Conservation (phyloP, 1,140 invertebrate species). For the Melipona quadrifasciata region DNA sequence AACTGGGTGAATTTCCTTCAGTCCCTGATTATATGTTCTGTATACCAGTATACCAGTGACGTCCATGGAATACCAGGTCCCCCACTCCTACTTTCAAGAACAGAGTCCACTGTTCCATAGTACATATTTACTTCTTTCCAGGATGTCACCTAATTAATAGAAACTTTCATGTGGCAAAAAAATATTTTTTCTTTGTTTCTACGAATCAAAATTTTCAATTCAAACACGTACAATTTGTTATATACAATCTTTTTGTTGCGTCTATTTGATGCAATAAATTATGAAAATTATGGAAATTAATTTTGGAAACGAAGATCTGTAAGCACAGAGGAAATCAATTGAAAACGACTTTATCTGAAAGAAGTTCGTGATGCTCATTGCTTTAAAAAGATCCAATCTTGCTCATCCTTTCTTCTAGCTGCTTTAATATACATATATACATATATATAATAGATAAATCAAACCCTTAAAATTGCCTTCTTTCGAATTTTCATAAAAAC, state of each 20-base stretch:
- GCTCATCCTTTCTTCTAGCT: slow-evolving; percentile 49
- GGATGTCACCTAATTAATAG: not conserved
- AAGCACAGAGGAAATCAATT: not conserved
- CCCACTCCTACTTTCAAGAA: slow-evolving; percentile 48
- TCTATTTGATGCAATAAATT: not conserved
- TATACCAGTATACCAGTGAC: slow-evolving; percentile 34
- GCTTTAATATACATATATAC: not conserved
- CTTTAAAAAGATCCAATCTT: slow-evolving; percentile 33
- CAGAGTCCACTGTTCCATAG: slow-evolving; percentile 43
- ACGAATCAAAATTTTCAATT: not conserved
- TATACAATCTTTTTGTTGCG: too few relatives aligned
- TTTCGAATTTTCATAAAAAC: not conserved
- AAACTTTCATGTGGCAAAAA: not conserved
- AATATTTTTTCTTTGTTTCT: not conserved
- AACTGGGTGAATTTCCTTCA: slow-evolving; percentile 52
- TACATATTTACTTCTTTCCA: slow-evolving; percentile 39
- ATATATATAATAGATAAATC: not conserved
- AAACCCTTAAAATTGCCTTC: slow-evolving; percentile 12
- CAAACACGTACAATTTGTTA: too few relatives aligned
- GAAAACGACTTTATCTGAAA: not conserved
- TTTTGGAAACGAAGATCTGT: not conserved
- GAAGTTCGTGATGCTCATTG: not conserved
- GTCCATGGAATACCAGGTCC: slow-evolving; percentile 15
- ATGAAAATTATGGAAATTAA: not conserved
- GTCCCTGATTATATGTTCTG: slow-evolving; percentile 54